Evolutionary conservation across 2,888 invertebrate genomes (phyloP), one percentile per base, ranked within the genome.

Genomic region (Tipula vernalis): DNA sequence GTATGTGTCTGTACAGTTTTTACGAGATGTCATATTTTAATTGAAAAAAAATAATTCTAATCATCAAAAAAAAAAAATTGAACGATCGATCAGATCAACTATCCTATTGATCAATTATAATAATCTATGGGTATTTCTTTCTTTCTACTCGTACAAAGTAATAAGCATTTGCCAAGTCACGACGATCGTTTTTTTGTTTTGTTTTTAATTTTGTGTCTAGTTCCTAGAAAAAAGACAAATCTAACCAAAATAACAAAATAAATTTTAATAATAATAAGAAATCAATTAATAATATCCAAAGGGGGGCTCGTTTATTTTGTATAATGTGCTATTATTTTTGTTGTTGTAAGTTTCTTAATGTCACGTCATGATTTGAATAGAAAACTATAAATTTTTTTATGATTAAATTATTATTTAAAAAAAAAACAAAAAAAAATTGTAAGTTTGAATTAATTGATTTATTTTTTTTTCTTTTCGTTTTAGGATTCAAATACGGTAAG

Each of bases 271-370:
- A 71, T 71, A 71, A 71, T 71, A 71, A 71, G 71, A 71, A 71
- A 71, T 71, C 71, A 71, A 71, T 71, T 71, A 71, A 71, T 71
- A 71, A 71, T 71, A 71, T 71, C 71, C 71, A 71, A 71, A 71
- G 71, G 71, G 71, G 71, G 71, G 71, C 71, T 71, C 71, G 71
- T 28, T 10, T 71, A 71, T 71, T 71, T 71, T 71, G 71, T 57
- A 57, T 28, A 18, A 28, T 71, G 71, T 71, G 71, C 71, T 71
- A 71, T 71, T 71, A 71, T 71, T 71, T 71, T 71, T 71, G 71
- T 57, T 57, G 57, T 71, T 71, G 71, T 71, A 71, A 71, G 71
- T 71, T 71, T 71, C 71, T 71, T 18, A 28, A 71, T 71, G 71
- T 71, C 71, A 28, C 28, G 71, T 71, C 71, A 71, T 71, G 71